These are phyloP conservation scores for Neostethus bicornis DNA, from an alignment of 2,797 vertebrate species.

Conservation along the genomic window DNA sequence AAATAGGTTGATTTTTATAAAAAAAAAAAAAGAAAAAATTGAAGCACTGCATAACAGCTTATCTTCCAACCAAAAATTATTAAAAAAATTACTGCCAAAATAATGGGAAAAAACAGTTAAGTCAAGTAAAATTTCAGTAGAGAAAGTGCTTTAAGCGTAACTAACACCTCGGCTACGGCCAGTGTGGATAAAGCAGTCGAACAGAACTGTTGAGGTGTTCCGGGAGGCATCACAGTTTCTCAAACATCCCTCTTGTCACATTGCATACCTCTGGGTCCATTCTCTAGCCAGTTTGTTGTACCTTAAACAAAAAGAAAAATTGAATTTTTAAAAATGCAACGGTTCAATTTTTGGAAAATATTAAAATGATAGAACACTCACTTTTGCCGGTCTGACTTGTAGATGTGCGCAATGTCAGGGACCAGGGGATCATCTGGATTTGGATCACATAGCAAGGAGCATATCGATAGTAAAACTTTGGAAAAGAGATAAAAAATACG, in stretches of 20 bases:
- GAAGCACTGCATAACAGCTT: constrained; percentile 50
- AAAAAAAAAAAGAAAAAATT: constrained; percentile 71
- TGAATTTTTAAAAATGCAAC: neutral
- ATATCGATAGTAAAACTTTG: constrained; percentile 82
- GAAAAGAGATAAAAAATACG: neutral
- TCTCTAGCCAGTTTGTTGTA: constrained; percentile 79
- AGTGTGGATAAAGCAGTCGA: constrained; percentile 60
- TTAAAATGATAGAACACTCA: constrained; percentile 41
- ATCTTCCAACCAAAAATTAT: constrained; percentile 38
- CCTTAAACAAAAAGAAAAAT: constrained; percentile 45
- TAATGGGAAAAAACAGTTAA: constrained; percentile 47
- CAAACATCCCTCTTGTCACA: constrained; percentile 61
- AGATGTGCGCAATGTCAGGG: constrained; percentile 80
- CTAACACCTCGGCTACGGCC: constrained; percentile 64
- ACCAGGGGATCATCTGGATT: constrained; percentile 82
- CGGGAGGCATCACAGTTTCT: constrained; percentile 37
- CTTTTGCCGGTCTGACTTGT: constrained; percentile 80
- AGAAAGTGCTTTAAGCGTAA: constrained; percentile 67
- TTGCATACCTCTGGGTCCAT: constrained; percentile 79
- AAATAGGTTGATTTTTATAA: constrained; percentile 73
- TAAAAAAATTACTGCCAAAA: constrained; percentile 52
- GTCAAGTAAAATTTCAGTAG: constrained; percentile 65
- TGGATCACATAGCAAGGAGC: constrained; percentile 83
- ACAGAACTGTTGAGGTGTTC: constrained; percentile 65
- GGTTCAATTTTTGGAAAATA: neutral